Evolutionary conservation across 2,797 vertebrate genomes (phyloP).

Genomic region (Choloepus didactylus): DNA sequence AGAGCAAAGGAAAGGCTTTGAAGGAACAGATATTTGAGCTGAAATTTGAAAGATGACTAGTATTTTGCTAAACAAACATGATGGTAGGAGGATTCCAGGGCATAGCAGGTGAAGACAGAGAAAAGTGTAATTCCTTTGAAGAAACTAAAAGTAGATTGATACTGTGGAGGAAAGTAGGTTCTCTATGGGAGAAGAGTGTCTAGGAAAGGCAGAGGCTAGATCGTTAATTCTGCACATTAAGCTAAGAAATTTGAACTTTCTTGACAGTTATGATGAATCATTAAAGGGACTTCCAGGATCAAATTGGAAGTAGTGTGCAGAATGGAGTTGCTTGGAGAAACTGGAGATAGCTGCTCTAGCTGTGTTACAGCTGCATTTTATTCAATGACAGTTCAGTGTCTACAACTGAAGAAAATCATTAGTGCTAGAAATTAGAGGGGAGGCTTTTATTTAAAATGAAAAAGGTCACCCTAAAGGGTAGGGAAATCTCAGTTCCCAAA

Average conservation of each 20-base stretch:
- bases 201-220: not conserved
- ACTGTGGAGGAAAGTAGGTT: not conserved
- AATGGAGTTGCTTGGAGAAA: not conserved
- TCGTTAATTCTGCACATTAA: not conserved
- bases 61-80: not conserved
- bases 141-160: not conserved
- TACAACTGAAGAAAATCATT: not conserved
- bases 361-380: not conserved
- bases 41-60: not conserved
- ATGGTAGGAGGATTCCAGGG: not conserved
- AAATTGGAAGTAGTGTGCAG: not conserved
- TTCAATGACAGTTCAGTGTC: too few relatives aligned
- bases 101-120: not conserved
- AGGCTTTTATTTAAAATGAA: not conserved
- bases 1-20: not conserved
- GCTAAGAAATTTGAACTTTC: not conserved
- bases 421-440: not conserved
- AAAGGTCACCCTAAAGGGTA: not conserved
- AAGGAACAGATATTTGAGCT: not conserved
- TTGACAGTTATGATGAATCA: not conserved
- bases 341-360: not conserved
- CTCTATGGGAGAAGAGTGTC: not conserved
- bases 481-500: not conserved
- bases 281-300: not conserved
- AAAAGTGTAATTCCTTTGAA: not conserved